A percentile compares a stretch with the other conserved stretches of the same genome.
Conservation (phyloP, 2,113 vertebrate species). For the Rhodinocichla rosea region DNA sequence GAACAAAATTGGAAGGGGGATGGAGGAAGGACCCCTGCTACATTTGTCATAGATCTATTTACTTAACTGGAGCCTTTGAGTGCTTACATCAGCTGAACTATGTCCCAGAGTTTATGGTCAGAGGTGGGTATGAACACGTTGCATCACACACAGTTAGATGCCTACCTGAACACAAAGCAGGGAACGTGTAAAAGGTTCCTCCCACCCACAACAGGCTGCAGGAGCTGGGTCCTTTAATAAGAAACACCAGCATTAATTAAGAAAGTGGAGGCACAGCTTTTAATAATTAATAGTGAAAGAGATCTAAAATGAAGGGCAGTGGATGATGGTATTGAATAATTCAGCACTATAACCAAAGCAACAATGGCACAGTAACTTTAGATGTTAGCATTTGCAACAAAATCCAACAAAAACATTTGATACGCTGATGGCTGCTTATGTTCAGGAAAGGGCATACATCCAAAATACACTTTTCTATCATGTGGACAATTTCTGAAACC, state of each 20-base stretch:
- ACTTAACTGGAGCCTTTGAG: background rate
- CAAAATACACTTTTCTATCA: background rate
- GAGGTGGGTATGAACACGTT: background rate
- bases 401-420: background rate
- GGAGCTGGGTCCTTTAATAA: background rate
- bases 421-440: background rate
- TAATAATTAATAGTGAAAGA: slow-evolving; percentile 40
- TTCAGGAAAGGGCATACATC: background rate
- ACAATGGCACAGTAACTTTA: slow-evolving; percentile 29
- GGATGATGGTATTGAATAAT: slow-evolving; percentile 28
- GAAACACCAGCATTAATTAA: slow-evolving; percentile 8
- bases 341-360: slow-evolving; percentile 10
- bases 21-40: background rate
- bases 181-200: background rate
- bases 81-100: background rate
- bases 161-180: background rate
- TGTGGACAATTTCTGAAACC: background rate
- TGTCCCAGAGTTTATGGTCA: background rate
- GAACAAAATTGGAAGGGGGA: background rate
- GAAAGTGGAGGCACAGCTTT: background rate
- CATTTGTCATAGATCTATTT: background rate
- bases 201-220: background rate
- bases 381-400: background rate
- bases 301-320: background rate
- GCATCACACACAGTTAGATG: background rate